These are phyloP conservation scores for Chaetura pelagica DNA, from an alignment of 2,113 vertebrate genomes.

Conservation along the genomic window DNA sequence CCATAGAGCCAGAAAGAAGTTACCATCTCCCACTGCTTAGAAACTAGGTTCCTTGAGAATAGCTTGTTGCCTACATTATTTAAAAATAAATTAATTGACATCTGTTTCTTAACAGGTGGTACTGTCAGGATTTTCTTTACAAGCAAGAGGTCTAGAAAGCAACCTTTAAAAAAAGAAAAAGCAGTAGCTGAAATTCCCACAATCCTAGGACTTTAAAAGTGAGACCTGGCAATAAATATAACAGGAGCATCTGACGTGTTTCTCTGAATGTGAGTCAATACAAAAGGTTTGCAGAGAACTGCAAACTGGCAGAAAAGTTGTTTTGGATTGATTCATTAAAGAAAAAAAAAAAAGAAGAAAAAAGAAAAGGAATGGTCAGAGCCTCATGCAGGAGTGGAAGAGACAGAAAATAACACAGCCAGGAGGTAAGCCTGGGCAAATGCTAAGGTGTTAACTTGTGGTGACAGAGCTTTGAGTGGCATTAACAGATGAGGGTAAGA, in stretches of 20 bases:
- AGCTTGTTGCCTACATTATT: background rate
- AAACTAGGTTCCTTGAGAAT: background rate
- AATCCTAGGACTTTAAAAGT: background rate
- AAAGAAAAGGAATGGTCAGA: background rate
- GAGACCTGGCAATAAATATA: background rate
- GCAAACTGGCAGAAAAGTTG: background rate
- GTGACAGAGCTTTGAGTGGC: background rate
- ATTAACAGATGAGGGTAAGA: background rate
- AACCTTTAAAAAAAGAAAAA: background rate
- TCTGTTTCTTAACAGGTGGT: slow-evolving; percentile 18
- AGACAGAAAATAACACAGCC: background rate
- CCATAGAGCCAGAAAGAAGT: background rate
- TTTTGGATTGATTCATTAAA: background rate
- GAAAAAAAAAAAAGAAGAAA: background rate
- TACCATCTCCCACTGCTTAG: background rate
- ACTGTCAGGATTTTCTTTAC: background rate
- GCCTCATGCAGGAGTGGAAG: background rate
- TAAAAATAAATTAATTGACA: slow-evolving; percentile 1
- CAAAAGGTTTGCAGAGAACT: background rate
- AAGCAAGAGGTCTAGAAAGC: background rate
- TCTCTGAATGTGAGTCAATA: background rate
- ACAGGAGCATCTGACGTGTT: background rate
- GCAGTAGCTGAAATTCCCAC: background rate
- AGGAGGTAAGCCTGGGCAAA: background rate
- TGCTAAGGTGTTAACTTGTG: background rate